Evolutionary conservation across 2,113 vertebrate genomes (phyloP).

Genomic region (Thermophis baileyi): DNA sequence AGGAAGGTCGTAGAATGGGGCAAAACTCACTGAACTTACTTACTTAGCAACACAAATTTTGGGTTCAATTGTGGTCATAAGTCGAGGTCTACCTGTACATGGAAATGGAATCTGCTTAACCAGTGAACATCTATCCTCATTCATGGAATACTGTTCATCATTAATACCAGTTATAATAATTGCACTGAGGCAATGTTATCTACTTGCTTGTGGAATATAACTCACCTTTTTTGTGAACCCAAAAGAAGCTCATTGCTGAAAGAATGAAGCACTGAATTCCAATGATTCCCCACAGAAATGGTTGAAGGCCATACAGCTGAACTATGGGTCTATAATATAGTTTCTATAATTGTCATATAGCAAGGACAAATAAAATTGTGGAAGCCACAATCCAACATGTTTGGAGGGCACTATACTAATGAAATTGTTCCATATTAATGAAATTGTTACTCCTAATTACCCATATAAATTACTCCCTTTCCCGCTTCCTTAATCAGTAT

Average conservation of each 20-base stretch:
- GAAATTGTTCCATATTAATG: neutral
- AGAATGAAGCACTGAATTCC: neutral
- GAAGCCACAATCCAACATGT: neutral
- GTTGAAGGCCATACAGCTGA: neutral
- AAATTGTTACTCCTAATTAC: neutral
- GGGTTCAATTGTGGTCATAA: neutral
- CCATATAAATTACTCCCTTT: slow-evolving; percentile 6
- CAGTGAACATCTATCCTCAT: neutral
- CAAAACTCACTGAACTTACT: neutral
- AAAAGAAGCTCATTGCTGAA: neutral
- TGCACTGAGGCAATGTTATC: neutral
- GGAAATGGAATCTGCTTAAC: neutral
- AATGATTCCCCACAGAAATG: neutral
- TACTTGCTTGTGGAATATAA: neutral
- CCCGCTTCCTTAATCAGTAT: slow-evolving; percentile 1
- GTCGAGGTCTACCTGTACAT: neutral
- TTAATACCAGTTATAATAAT: neutral
- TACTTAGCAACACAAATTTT: neutral
- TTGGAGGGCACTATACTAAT: neutral
- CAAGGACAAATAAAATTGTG: neutral
- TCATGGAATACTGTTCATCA: neutral
- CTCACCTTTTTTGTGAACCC: neutral
- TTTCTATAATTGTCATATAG: neutral
- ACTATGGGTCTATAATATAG: neutral
- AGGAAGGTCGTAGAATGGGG: neutral